Conservation (phyloP, 2,113 vertebrate species). For the Scomber colias region DNA sequence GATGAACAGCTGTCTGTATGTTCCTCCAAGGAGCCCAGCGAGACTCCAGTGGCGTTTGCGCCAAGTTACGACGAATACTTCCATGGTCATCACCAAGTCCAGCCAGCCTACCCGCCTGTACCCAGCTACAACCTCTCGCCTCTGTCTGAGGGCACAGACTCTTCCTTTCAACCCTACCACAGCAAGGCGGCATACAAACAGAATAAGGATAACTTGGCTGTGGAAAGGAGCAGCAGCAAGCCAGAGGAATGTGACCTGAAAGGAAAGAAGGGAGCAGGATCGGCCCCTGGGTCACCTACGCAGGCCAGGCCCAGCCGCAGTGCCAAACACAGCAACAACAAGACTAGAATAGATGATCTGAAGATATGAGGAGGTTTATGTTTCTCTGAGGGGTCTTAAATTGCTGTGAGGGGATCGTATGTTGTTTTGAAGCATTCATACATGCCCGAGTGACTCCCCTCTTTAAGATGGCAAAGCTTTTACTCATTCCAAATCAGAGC, state of each 20-base stretch:
- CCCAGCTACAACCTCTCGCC: conserved; percentile 78
- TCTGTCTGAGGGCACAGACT: conserved; percentile 68
- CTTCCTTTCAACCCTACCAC: conserved; percentile 75
- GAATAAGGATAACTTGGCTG: conserved; percentile 84
- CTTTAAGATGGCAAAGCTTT: conserved; percentile 50
- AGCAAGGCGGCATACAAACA: conserved; percentile 84
- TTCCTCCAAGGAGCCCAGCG: conserved; percentile 51
- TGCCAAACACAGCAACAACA: conserved; percentile 80
- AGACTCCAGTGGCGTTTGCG: conserved; percentile 62
- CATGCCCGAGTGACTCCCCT: conserved; percentile 21
- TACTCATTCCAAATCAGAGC: conserved; percentile 64
- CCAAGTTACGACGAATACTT: conserved; percentile 81
- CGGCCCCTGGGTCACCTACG: conserved; percentile 74
- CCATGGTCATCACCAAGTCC: conserved; percentile 61
- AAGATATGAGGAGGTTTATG: conserved; percentile 81
- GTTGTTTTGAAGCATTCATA: conserved; percentile 46
- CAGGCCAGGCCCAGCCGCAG: conserved; percentile 66
- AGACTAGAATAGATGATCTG: conserved; percentile 84
- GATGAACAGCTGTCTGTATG: rapidly evolving
- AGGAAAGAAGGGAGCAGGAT: conserved; percentile 73
- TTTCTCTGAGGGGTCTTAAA: conserved; percentile 72
- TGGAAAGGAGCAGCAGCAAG: conserved; percentile 79
- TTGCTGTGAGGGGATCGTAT: conserved; percentile 47
- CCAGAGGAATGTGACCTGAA: conserved; percentile 79
- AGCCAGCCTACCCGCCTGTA: conserved; percentile 65